Base-by-base conservation (phyloP, 2,888 invertebrate species). In the Unio delphinus region DNA sequence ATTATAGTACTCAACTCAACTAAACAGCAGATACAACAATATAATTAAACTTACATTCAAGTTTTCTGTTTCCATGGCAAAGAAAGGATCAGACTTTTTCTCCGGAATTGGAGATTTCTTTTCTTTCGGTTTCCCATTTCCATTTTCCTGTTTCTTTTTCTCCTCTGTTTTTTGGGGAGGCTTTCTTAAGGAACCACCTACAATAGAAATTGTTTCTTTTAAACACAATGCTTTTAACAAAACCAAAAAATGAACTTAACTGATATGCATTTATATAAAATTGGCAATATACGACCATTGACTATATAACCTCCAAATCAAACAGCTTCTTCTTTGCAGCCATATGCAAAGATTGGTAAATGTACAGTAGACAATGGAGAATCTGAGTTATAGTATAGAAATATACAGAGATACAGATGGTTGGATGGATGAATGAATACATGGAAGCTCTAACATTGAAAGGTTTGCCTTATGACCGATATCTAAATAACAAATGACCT, bases 51-150 rank as follows among this genome's bases (percentile, higher is more conserved):
- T 74, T 80, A 86, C 86, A 76, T 83, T 76, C 60, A 86, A 71
- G 68, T 87, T 73, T 71, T 87, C 86, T 20, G 82, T 85, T 76
- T 90, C 90, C 79, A 88, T 89, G 70, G 86, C 88, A 80, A 87
- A 89, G 71, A 85, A 90, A n/a, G 89, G 85, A 65, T 88, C 88
- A 30, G 80, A 78, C 67, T 80, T 74, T 55, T 73, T 74, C 61
- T 72, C 73, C 54, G 76, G 73, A 18, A 73, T 73, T 55, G 71
- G 72, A 18, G 65, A 68, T 60, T 73, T 79, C 64, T 80, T 78
- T 18, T 75, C 69, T 64, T 79, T 77, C 15, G 80, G 76, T 54
- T 80, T 80, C 30, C 68, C 64, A n/a, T 65, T 58, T 61, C 74
- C 74, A 55, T 76, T 68, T 61, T 73, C 74, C 58, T 68, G 63